These are phyloP conservation scores for Capreolus pygargus DNA, from an alignment of 2,113 vertebrate species.

Conservation along the genomic window DNA sequence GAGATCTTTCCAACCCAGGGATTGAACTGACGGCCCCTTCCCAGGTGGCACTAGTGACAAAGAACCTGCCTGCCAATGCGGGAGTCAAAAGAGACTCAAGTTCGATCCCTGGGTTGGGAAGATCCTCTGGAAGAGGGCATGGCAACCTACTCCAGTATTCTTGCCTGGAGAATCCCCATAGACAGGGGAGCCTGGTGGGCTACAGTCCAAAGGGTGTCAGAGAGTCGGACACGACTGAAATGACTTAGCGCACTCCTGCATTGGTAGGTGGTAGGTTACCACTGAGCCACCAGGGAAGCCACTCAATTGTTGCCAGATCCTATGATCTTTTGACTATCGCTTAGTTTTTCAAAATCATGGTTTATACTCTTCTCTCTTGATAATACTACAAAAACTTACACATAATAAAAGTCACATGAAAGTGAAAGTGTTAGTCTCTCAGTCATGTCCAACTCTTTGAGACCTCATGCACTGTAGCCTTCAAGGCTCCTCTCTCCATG, in stretches of 20 bases:
- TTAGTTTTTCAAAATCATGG: not conserved
- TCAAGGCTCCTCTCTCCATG: not conserved
- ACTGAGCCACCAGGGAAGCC: not conserved
- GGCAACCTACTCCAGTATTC: not conserved
- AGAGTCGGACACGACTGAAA: accelerated
- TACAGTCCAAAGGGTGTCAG: not conserved
- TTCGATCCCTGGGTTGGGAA: not conserved
- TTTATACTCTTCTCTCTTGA: not conserved
- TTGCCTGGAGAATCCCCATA: not conserved
- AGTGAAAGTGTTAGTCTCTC: not conserved
- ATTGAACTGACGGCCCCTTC: not conserved
- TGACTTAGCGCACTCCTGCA: accelerated
- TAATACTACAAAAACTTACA: not conserved
- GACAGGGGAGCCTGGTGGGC: not conserved
- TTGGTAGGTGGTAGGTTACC: not conserved
- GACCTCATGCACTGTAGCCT: not conserved
- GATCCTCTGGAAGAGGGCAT: not conserved
- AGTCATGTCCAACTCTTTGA: not conserved
- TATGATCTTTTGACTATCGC: not conserved
- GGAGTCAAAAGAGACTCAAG: not conserved
- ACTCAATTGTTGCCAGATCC: not conserved
- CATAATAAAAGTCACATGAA: not conserved
- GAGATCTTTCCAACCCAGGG: not conserved
- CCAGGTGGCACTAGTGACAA: not conserved
- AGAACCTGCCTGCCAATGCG: not conserved